phyloP scores from a whole-genome alignment of 2,113 vertebrate genomes.

The Lethenteron camtschaticum region DNA sequence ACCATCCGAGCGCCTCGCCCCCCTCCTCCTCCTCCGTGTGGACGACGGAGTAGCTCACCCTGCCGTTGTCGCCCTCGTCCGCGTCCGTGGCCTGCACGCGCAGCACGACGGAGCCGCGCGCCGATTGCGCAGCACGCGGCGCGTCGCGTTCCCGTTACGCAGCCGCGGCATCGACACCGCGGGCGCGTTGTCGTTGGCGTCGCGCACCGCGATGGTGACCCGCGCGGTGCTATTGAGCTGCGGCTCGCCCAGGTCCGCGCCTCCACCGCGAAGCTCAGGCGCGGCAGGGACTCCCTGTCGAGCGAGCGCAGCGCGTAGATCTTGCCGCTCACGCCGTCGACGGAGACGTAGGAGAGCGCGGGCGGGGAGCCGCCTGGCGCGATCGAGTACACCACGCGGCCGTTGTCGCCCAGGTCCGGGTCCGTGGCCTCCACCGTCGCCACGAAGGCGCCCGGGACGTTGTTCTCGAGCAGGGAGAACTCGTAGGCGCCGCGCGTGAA shows the following conservation, averaged over 20 bases:
- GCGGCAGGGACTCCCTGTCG: background rate
- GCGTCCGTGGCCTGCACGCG: slow-evolving; percentile 4
- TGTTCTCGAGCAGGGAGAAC: slow-evolving; percentile 33
- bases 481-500: slow-evolving; percentile 47
- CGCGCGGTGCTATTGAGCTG: slow-evolving; percentile 2
- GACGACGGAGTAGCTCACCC: slow-evolving; percentile 24
- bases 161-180: background rate
- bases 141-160: background rate
- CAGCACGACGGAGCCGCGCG: background rate
- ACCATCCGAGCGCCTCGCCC: slow-evolving; percentile 16
- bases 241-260: background rate
- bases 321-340: slow-evolving; percentile 2
- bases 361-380: background rate
- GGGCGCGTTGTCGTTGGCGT: slow-evolving; percentile 4
- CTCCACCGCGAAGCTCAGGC: slow-evolving; percentile 1
- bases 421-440: slow-evolving; percentile 48
- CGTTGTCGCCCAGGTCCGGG: slow-evolving; percentile 40
- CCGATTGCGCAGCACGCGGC: background rate
- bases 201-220: background rate
- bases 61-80: slow-evolving; percentile 16
- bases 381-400: slow-evolving; percentile 36
- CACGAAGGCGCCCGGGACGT: slow-evolving; percentile 23
- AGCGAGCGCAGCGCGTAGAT: slow-evolving; percentile 1
- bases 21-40: background rate
- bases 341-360: background rate